Conservation (phyloP, 2,888 invertebrate genomes). For the Neria commutata region DNA sequence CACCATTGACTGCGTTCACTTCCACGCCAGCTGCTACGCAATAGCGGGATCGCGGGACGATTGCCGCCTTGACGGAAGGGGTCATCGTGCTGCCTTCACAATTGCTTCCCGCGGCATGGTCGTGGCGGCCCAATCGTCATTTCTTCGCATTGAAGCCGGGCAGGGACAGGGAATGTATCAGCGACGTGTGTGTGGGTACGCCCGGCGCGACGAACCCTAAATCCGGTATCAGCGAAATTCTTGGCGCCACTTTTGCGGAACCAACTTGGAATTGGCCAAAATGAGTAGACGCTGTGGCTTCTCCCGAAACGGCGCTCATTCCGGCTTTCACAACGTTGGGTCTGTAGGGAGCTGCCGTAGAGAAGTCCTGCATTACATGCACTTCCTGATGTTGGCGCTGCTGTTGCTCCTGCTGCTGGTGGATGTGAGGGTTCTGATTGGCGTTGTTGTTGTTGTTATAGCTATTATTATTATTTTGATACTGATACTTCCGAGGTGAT, state of each 20-base stretch:
- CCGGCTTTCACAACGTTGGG: conserved; percentile 22
- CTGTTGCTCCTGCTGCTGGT: conserved; percentile 15
- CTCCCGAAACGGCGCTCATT: conserved; percentile 26
- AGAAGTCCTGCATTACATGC: conserved; percentile 59
- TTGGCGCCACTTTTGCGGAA: conserved; percentile 57
- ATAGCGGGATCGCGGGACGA: not conserved
- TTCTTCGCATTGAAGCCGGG: conserved; percentile 56
- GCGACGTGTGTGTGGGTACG: conserved; percentile 57
- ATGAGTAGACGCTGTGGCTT: conserved; percentile 27
- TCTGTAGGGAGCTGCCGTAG: conserved; percentile 45
- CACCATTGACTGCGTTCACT: not conserved
- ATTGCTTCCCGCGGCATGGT: not conserved
- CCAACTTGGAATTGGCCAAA: conserved; percentile 49
- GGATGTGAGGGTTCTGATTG: not conserved
- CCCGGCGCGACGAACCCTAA: conserved; percentile 65
- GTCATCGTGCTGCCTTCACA: not conserved
- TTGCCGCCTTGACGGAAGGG: not conserved
- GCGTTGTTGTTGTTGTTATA: conserved; percentile 31
- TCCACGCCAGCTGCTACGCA: not conserved
- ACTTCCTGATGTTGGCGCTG: conserved; percentile 38
- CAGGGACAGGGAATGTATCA: conserved; percentile 56
- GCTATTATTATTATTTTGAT: conserved; percentile 30
- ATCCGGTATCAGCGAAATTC: conserved; percentile 65
- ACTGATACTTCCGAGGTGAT: conserved; percentile 10
- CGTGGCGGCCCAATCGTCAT: conserved; percentile 57